phyloP scores from a whole-genome alignment of 2,113 vertebrate species.

The Myocastor coypus region DNA sequence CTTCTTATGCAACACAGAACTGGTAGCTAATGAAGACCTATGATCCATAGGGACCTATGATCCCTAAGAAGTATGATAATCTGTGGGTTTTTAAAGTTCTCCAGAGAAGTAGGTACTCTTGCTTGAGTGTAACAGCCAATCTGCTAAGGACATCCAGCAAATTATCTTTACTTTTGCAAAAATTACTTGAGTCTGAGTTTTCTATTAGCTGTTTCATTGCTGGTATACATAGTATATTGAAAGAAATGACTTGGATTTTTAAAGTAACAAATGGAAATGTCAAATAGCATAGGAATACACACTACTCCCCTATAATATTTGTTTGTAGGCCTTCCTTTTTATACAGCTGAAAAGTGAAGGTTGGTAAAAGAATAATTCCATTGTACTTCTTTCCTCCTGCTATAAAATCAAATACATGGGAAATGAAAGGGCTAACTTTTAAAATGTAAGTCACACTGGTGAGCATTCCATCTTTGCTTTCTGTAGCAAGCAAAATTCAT shows the following conservation, averaged over 20 bases:
- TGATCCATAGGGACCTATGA: neutral
- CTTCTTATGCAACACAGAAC: constrained; percentile 29
- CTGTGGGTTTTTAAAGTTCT: constrained; percentile 33
- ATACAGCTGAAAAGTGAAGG: neutral
- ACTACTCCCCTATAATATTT: neutral
- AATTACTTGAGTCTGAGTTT: constrained; percentile 39
- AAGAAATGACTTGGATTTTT: constrained; percentile 28
- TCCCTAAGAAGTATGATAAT: neutral
- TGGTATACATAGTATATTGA: neutral
- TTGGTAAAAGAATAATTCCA: neutral
- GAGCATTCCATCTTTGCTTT: neutral
- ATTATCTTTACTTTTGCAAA: neutral
- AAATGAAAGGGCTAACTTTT: neutral
- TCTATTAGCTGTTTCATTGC: constrained; percentile 11
- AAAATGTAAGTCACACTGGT: neutral
- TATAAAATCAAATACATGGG: neutral
- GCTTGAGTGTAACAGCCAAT: constrained; percentile 3
- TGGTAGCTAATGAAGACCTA: constrained; percentile 14
- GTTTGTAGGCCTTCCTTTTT: neutral
- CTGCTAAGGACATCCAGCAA: neutral
- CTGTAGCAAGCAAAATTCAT: neutral
- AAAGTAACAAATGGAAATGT: neutral
- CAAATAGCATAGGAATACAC: neutral
- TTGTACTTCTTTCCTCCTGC: neutral
- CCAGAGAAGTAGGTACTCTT: constrained; percentile 19